A percentile compares a stretch with the other conserved stretches of the same genome.
Evolutionary conservation across 2,113 vertebrate species (phyloP).

Genomic region (Bufo bufo): DNA sequence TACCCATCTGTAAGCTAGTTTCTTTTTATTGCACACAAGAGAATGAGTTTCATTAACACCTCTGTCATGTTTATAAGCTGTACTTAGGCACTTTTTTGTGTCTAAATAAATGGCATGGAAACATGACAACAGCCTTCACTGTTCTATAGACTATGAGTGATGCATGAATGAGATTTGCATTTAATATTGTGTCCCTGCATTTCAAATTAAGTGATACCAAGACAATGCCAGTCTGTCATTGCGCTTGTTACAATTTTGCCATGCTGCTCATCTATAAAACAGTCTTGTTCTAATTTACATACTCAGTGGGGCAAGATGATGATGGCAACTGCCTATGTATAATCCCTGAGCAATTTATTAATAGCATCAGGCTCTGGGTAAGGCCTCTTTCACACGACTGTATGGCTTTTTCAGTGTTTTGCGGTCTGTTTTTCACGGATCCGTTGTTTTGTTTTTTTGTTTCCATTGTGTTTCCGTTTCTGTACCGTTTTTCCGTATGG

Average conservation of each 20-base stretch:
- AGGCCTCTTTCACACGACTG: not conserved
- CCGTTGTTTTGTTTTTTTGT: too few species aligned
- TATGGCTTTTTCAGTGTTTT: too few species aligned
- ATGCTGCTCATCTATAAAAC: not conserved
- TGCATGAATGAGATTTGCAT: conserved; percentile 50
- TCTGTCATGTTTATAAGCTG: conserved; percentile 52
- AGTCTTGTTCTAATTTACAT: not conserved
- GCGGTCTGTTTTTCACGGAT: too few species aligned
- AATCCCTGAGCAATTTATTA: not conserved
- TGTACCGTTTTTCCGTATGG: too few species aligned
- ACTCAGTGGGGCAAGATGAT: not conserved
- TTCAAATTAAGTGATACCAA: conserved; percentile 18
- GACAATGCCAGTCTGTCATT: conserved; percentile 34
- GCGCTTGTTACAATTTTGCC: conserved; percentile 17
- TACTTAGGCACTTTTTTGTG: conserved; percentile 47
- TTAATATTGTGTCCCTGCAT: conserved; percentile 30
- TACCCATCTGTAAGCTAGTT: conserved; percentile 42
- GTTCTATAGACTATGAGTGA: conserved; percentile 12
- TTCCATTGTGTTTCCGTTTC: too few species aligned
- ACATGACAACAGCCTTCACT: conserved; percentile 43
- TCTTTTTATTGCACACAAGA: conserved; percentile 41
- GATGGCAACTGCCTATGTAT: not conserved
- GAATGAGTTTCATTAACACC: conserved; percentile 52
- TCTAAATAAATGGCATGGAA: conserved; percentile 47
- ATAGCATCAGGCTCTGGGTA: not conserved